phyloP scores from a whole-genome alignment of 2,113 vertebrate species.

The Tachuris rubrigastra region DNA sequence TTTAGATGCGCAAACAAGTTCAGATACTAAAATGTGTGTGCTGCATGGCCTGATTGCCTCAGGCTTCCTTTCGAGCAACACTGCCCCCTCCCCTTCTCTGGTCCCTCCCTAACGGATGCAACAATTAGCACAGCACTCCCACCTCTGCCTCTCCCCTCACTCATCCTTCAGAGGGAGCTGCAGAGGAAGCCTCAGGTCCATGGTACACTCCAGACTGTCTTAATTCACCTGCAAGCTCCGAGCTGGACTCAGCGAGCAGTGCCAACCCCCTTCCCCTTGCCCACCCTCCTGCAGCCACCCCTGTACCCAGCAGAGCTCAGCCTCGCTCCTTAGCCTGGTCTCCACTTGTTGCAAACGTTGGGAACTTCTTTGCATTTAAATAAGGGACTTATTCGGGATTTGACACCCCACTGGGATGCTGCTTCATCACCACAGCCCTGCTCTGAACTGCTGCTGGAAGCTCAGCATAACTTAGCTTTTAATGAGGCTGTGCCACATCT shows the following conservation, averaged over 20 bases:
- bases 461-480: not conserved
- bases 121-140: not conserved
- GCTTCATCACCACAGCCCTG: not conserved
- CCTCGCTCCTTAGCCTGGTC: not conserved
- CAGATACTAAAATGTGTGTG: rapidly evolving
- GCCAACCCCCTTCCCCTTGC: not conserved
- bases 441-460: not conserved
- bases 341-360: not conserved
- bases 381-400: not conserved
- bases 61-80: not conserved
- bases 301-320: not conserved
- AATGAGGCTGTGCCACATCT: not conserved
- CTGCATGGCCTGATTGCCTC: not conserved
- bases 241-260: not conserved
- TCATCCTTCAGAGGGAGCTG: not conserved
- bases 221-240: not conserved
- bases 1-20: not conserved
- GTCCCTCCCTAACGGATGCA: not conserved
- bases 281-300: not conserved
- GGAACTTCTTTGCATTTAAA: not conserved
- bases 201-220: too few relatives aligned
- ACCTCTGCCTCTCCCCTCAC: not conserved
- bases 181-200: not conserved
- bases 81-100: not conserved
- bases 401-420: not conserved